Conservation (phyloP, 1,140 invertebrate genomes). For the Apis laboriosa region DNA sequence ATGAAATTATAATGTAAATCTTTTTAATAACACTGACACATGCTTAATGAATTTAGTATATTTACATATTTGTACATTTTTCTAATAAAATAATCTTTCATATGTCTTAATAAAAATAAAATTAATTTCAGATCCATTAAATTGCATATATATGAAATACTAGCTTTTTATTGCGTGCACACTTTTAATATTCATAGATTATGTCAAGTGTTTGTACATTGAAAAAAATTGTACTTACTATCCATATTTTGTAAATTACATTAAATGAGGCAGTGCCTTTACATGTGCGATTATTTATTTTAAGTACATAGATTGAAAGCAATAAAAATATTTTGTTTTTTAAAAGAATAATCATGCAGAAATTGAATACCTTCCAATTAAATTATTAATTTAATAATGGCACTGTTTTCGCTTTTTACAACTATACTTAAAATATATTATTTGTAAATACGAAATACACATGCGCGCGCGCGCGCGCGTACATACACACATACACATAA, state of each 20-base stretch:
- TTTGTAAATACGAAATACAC: constrained; percentile 46
- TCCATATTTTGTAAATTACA: constrained; percentile 37
- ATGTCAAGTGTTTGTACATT: constrained; percentile 32
- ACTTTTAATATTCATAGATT: constrained; percentile 29
- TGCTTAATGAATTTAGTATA: constrained; percentile 37
- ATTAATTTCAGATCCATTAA: constrained; percentile 15
- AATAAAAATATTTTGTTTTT: neutral
- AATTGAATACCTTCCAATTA: neutral
- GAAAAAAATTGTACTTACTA: constrained; percentile 36
- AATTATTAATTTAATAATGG: constrained; percentile 20
- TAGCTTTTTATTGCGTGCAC: constrained; percentile 4
- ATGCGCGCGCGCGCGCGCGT: neutral
- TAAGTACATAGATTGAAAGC: neutral
- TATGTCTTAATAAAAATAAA: constrained; percentile 14
- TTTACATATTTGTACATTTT: constrained; percentile 39
- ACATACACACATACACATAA: neutral
- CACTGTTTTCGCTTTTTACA: constrained; percentile 50
- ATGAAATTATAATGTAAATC: constrained; percentile 2
- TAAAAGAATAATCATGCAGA: neutral
- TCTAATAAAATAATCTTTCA: constrained; percentile 13
- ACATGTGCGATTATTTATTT: constrained; percentile 40
- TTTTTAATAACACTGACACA: constrained; percentile 20
- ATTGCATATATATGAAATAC: neutral
- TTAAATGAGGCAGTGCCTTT: constrained; percentile 58
- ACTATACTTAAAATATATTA: constrained; percentile 47